phyloP scores from a whole-genome alignment of 1,140 invertebrate species.

The Homalodisca vitripennis region DNA sequence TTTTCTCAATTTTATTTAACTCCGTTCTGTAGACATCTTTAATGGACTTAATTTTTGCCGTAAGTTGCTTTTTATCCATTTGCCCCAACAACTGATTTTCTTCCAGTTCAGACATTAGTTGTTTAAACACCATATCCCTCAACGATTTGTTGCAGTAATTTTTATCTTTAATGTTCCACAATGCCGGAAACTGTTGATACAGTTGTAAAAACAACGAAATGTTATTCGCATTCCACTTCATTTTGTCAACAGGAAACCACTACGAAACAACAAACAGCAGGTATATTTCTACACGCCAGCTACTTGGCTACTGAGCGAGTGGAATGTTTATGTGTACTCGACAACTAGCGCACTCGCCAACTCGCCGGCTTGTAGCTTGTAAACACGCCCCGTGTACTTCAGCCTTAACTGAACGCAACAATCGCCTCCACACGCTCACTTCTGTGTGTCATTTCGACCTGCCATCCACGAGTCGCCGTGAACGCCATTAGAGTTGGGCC shows the following conservation, averaged over 20 bases:
- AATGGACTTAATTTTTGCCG: background rate
- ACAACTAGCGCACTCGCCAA: constrained; percentile 27
- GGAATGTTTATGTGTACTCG: constrained; percentile 22
- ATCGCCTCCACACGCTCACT: too few relatives aligned
- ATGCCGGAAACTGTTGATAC: background rate
- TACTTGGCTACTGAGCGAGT: constrained; percentile 23
- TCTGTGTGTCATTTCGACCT: too few relatives aligned
- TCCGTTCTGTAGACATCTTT: background rate
- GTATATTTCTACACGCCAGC: constrained; percentile 15
- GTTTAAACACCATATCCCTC: background rate
- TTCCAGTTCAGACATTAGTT: background rate
- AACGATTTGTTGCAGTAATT: background rate
- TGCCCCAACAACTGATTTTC: background rate
- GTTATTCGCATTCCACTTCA: background rate
- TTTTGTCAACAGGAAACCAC: background rate
- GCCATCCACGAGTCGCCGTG: too few relatives aligned
- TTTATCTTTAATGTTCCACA: background rate
- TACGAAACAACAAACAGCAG: background rate
- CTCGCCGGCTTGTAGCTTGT: constrained; percentile 12
- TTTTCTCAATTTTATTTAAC: constrained; percentile 1
- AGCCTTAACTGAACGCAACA: too few relatives aligned
- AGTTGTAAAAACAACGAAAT: background rate
- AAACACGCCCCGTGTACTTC: background rate
- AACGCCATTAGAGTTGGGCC: too few relatives aligned
- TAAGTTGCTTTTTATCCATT: background rate